Evolutionary conservation across 2,113 vertebrate genomes (phyloP).

Genomic region (Butorides virescens): DNA sequence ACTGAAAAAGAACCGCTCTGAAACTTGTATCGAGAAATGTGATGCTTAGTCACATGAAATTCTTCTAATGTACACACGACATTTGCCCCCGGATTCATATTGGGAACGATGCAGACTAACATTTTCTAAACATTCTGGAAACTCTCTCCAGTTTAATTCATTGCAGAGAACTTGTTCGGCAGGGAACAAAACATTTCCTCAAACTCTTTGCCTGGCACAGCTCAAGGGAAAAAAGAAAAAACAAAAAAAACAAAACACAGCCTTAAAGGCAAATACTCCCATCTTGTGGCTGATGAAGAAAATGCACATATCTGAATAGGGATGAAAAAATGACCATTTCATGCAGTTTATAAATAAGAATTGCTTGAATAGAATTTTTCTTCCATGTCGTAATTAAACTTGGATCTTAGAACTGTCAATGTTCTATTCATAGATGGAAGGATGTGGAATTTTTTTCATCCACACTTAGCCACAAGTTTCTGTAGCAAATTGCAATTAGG

Average conservation of each 20-base stretch:
- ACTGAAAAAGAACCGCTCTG: neutral
- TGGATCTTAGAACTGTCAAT: neutral
- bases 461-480: neutral
- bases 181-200: neutral
- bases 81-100: neutral
- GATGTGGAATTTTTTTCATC: neutral
- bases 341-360: neutral
- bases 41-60: neutral
- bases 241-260: neutral
- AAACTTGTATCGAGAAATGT: neutral
- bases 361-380: neutral
- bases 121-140: neutral
- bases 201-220: neutral
- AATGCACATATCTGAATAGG: neutral
- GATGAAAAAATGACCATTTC: fast-evolving
- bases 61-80: neutral
- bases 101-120: neutral
- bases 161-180: neutral
- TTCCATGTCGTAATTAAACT: neutral
- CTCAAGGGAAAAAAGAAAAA: neutral
- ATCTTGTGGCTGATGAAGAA: constrained; percentile 67
- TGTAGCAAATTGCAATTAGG: neutral
- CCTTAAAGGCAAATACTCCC: constrained; percentile 69
- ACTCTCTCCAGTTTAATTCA: neutral
- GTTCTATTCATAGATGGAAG: neutral